phyloP scores from a whole-genome alignment of 2,888 invertebrate species.

The Nomada lathburiana region DNA sequence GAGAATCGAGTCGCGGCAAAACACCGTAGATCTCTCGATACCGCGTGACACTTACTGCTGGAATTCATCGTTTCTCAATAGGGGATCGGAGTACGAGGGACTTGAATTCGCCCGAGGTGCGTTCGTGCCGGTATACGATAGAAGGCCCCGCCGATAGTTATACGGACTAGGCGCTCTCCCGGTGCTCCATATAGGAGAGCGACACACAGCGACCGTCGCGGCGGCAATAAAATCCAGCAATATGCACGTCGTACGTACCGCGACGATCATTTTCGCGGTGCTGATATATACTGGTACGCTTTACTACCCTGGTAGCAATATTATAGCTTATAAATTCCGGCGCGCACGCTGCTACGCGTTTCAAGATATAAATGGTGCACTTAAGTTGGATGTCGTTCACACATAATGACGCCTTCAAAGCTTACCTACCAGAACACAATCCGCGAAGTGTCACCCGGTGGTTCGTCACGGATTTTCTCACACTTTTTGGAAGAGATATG shows the following conservation, averaged over 20 bases:
- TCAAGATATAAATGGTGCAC: conserved; percentile 75
- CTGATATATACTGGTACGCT: conserved; percentile 77
- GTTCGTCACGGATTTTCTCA: conserved; percentile 56
- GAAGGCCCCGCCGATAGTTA: conserved; percentile 54
- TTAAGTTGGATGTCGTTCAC: conserved; percentile 78
- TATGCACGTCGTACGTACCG: conserved; percentile 62
- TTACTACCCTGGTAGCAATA: conserved; percentile 80
- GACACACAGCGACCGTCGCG: conserved; percentile 62
- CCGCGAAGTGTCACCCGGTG: conserved; percentile 56
- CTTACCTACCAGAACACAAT: conserved; percentile 72
- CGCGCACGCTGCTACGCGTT: conserved; percentile 67
- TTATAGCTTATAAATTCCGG: conserved; percentile 82
- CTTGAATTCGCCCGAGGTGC: conserved; percentile 40
- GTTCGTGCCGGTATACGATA: conserved; percentile 23
- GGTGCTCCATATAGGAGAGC: conserved; percentile 66
- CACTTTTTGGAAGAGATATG: background rate
- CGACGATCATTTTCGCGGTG: conserved; percentile 77
- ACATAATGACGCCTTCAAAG: conserved; percentile 78
- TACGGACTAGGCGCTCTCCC: conserved; percentile 43
- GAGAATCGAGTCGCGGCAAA: conserved; percentile 24
- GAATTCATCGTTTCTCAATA: conserved; percentile 59
- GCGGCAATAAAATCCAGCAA: conserved; percentile 73
- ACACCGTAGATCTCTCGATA: conserved; percentile 34
- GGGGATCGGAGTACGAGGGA: conserved; percentile 26
- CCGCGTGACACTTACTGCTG: conserved; percentile 45